A percentile compares a stretch with the other conserved stretches of the same genome.
Conservation (phyloP, 2,113 vertebrate genomes). For the Blennius ocellaris region DNA sequence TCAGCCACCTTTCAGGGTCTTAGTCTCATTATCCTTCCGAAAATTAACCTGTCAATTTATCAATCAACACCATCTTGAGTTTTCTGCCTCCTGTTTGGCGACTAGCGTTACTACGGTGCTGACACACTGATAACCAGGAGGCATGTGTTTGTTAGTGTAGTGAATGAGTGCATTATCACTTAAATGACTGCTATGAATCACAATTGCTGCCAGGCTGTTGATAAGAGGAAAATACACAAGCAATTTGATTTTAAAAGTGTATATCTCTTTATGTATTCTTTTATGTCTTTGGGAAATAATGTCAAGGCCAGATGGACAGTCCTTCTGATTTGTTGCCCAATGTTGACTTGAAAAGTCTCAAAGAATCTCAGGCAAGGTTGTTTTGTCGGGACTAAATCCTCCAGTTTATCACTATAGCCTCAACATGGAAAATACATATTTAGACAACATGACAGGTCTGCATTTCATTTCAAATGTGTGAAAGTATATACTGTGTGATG, state of each 20-base stretch:
- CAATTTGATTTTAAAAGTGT: slow-evolving; percentile 76
- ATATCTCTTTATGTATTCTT: slow-evolving; percentile 74
- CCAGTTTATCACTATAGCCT: slow-evolving; percentile 11
- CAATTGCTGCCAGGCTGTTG: slow-evolving; percentile 93
- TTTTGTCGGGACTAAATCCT: slow-evolving; percentile 39
- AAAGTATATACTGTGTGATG: neutral
- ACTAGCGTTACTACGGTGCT: slow-evolving; percentile 87
- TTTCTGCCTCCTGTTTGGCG: slow-evolving; percentile 89
- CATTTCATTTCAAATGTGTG: slow-evolving; percentile 25
- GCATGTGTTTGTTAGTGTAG: slow-evolving; percentile 94
- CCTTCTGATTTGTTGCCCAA: slow-evolving; percentile 54
- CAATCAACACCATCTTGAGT: slow-evolving; percentile 99
- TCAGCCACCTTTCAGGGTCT: slow-evolving; percentile 87
- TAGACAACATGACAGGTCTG: slow-evolving; percentile 5
- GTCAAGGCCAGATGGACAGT: slow-evolving; percentile 52
- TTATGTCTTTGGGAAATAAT: slow-evolving; percentile 70
- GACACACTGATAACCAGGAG: slow-evolving; percentile 95
- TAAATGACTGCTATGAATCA: slow-evolving; percentile 99
- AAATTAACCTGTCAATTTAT: slow-evolving; percentile 99
- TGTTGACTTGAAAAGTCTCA: slow-evolving; percentile 34
- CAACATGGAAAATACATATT: slow-evolving; percentile 12
- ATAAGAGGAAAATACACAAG: slow-evolving; percentile 89
- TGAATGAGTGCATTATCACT: slow-evolving; percentile 99
- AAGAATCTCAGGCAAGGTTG: slow-evolving; percentile 22
- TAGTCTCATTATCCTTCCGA: slow-evolving; percentile 97